These are phyloP conservation scores for Trachurus trachurus DNA, from an alignment of 2,797 vertebrate species.

Conservation along the genomic window DNA sequence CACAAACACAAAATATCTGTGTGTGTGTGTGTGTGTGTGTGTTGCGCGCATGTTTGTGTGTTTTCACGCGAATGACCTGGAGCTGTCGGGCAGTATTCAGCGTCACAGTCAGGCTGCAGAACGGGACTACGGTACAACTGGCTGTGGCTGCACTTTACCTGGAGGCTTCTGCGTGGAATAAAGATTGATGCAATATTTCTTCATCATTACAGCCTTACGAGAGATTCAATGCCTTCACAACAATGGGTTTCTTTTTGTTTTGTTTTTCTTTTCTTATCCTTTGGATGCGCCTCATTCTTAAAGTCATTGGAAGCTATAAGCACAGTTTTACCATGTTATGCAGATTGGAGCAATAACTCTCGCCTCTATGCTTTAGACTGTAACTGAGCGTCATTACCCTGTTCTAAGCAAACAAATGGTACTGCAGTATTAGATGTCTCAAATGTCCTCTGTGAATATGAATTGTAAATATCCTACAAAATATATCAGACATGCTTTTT, in stretches of 20 bases:
- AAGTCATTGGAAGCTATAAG: conserved; percentile 83
- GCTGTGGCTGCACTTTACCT: conserved; percentile 87
- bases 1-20: conserved; percentile 27
- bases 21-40: conserved; percentile 9
- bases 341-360: conserved; percentile 94
- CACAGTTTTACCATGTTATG: conserved; percentile 85
- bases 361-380: conserved; percentile 81
- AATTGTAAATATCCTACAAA: conserved; percentile 95
- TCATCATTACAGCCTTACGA: conserved; percentile 87
- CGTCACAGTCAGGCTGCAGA: conserved; percentile 69
- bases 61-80: conserved; percentile 31
- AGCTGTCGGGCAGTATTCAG: conserved; percentile 60
- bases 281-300: conserved; percentile 71
- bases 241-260: conserved; percentile 60
- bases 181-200: conserved; percentile 94
- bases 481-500: conserved; percentile 95
- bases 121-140: conserved; percentile 82
- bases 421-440: conserved; percentile 94
- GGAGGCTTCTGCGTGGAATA: conserved; percentile 79
- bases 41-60: not conserved
- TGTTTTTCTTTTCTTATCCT: conserved; percentile 47
- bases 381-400: conserved; percentile 82
- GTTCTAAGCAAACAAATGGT: conserved; percentile 89
- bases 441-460: conserved; percentile 90
- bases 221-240: conserved; percentile 84